Base-by-base conservation (phyloP, 64 coral and sea anemone genomes). In the Dendronephthya gigantea region DNA sequence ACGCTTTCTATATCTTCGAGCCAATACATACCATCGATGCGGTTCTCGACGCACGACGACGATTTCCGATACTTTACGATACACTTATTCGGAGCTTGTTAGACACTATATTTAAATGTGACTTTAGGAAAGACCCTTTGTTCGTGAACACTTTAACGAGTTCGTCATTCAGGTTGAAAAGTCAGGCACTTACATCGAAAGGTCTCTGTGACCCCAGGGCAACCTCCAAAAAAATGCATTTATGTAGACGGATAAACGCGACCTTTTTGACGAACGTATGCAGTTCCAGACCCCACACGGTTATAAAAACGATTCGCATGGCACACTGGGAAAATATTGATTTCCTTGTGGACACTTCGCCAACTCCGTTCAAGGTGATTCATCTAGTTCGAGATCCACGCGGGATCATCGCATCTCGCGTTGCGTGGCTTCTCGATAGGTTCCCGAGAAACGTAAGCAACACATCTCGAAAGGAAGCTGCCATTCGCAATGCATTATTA, bases 251-350 rank as follows among this genome's bases (percentile, higher is more conserved):
- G 36, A 34, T 79, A 17, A 39, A 79, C 72, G 30, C 72, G 1
- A 79, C n/a, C 3, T 28, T 35, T 3, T 5, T 79, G 28, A 79
- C 72, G 7, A 34, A 79, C 13, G 2, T 79, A 34, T 79, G 72
- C 37, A 34, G 72, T 79, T 19, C 72, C 72, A 79, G 29, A 34
- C 72, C 32, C 2, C 72, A 36, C 36, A 79, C 72, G 29, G 72
- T 79, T 29, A 29, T 79, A 19, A 79, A 79, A 36, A 79, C 72
- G 32, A 79, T 79, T 35, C 72, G 72, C 72, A 79, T 79, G 72
- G 36, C 72, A 15, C 30, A 79, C 29, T 79, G 72, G 72, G 72
- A 79, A 39, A 79, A 79, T 79, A 4, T 79, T 15, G 72, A 79
- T 29, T 79, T 79, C 29, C 72, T 39, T 28, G 9, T 33, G 2